Conservation (phyloP, 1,140 invertebrate species). For the Campoletis sonorensis region DNA sequence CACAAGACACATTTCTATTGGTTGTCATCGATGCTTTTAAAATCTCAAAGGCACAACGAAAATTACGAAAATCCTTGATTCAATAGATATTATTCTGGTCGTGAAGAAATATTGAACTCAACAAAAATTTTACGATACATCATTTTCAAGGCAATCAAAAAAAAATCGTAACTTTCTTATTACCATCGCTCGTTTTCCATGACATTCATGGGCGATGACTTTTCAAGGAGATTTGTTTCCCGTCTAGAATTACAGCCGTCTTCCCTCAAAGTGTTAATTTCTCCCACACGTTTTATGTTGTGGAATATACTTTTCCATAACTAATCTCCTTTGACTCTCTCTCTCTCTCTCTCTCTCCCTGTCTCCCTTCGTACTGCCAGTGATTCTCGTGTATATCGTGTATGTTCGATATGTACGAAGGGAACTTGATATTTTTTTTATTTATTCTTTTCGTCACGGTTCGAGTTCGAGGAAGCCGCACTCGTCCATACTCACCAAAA, state of each 20-base stretch:
- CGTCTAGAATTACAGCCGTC: constrained; percentile 1
- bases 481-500: constrained; percentile 18
- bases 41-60: too few relatives aligned
- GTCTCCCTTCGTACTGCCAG: neutral
- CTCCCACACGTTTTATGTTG: neutral
- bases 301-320: constrained; percentile 14
- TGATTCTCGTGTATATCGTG: constrained; percentile 10
- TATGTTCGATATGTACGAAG: constrained; percentile 5
- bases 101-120: too few relatives aligned
- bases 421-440: constrained; percentile 13
- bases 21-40: too few relatives aligned
- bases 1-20: too few relatives aligned
- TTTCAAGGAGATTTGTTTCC: constrained; percentile 4
- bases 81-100: too few relatives aligned
- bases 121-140: too few relatives aligned
- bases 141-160: neutral
- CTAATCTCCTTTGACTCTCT: neutral
- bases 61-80: too few relatives aligned
- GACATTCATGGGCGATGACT: neutral
- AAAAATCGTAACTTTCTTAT: neutral
- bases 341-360: neutral
- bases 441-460: constrained; percentile 36
- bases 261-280: neutral
- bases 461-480: constrained; percentile 43
- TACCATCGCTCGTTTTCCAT: neutral